phyloP scores from a whole-genome alignment of 2,888 invertebrate genomes.

The Odontocerum albicorne region DNA sequence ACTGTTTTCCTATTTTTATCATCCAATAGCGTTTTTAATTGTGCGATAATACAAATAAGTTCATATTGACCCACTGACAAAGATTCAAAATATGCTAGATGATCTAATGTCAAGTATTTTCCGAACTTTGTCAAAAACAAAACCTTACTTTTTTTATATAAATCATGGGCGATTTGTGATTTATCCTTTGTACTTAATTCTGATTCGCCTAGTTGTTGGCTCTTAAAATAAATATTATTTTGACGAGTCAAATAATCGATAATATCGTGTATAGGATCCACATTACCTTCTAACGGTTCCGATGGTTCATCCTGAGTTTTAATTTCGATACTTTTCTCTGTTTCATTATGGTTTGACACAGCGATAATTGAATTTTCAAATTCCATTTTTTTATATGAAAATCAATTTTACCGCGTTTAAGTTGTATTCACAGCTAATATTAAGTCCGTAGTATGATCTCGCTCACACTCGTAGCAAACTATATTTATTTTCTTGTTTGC shows the following conservation, averaged over 20 bases:
- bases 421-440: no score
- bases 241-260: slow-evolving; percentile 63
- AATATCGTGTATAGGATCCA: slow-evolving; percentile 58
- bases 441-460: no score
- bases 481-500: no score
- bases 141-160: slow-evolving; percentile 66
- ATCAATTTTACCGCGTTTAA: no score
- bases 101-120: slow-evolving; percentile 64
- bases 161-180: slow-evolving; percentile 63
- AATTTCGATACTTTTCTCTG: neutral
- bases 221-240: slow-evolving; percentile 72
- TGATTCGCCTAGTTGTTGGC: slow-evolving; percentile 77
- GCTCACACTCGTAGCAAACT: no score
- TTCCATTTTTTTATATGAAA: no score
- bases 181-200: slow-evolving; percentile 74
- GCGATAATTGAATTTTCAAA: no score
- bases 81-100: slow-evolving; percentile 70
- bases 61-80: slow-evolving; percentile 48
- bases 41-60: slow-evolving; percentile 64
- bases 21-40: slow-evolving; percentile 61
- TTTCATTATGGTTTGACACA: neutral
- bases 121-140: slow-evolving; percentile 80
- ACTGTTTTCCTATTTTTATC: slow-evolving; percentile 54
- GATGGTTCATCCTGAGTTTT: no score
- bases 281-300: no score